Evolutionary conservation across 1,140 invertebrate species (phyloP), one percentile per base, ranked within the genome.

Genomic region (Drosophila navojoa): DNA sequence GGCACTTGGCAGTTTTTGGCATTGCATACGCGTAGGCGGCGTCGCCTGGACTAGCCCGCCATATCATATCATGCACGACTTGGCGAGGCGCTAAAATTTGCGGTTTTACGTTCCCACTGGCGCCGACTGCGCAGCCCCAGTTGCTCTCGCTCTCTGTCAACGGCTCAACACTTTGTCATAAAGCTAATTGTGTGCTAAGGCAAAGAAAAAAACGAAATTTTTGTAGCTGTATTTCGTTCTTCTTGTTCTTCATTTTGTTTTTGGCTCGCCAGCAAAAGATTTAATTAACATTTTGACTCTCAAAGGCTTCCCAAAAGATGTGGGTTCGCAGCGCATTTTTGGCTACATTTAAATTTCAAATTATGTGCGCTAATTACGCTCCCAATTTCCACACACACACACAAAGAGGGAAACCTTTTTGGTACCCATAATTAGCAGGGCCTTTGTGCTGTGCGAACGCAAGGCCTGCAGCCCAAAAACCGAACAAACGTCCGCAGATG

Each of bases 291-390:
- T 84, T 80, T 77, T 89, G 79, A 77, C 82, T 86, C 64, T 69
- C 75, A 89, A 89, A 89, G 84, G 84, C 73, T 87, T 87, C 82
- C n/a, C 49, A 38, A 35, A 22, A 55, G 67, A 61, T 63, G 66
- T 71, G 50, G 71, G 66, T 70, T 63, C 27, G 40, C 69, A 44
- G 35, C 38, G 54, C 61, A 66, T 64, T 71, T 54, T 71, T 73
- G 84, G 79, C 84, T 61, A 89, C 84, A 87, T 87, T 87, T 87
- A 87, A 89, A 89, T 90, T 89, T 89, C 80, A 89, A 89, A 89
- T 89, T 84, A 89, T 89, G 85, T 82, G 73, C 77, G 85, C 85
- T 89, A 89, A 89, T 89, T 89, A 89, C 80, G 67, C 15, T 29
- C 42, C 27, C 64, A 71, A 32, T 32, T 32, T 10, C 32, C 55